Evolutionary conservation across 2,113 vertebrate genomes (phyloP), one percentile per base, ranked within the genome.

Genomic region (Thunnus thynnus): DNA sequence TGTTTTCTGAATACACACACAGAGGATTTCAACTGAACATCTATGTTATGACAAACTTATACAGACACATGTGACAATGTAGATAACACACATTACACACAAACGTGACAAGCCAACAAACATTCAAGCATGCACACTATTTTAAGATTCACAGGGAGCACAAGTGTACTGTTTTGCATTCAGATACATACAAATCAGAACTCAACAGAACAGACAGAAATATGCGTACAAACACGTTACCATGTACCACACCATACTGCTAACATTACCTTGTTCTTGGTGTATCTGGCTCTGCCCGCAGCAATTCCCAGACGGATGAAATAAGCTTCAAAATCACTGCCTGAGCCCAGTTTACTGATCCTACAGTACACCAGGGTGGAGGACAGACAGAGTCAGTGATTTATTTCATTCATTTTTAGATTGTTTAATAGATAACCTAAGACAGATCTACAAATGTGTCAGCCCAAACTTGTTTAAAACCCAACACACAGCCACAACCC

Each of bases 281-380:
- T 99, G 81, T 99, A 99, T 86, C 97, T 97, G 8, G 93, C 96
- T 94, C 98, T 95, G 27, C 95, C 97, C 12, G 98, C 95, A 41
- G 96, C 94, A 81, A 99, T 97, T 78, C 98, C 98, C 88, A 99
- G 93, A 56, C 98, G 93, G 90, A 99, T 97, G 72, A 99, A 99
- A 83, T 95, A 99, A 47, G 96, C 97, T 89, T 99, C 98, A 84
- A 99, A 99, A 92, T 99, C 98, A 87, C 98, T 99, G 84, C 98
- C 98, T 69, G 98, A 99, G 65, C 98, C 98, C 3, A 99, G 93
- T 80, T 99, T 99, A 91, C 94, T 99, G 94, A 99, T 98, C 93
- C 98, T 99, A 70, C 12, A 78, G 27, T 5, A 73, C 41, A 78
- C 2, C 20, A 63, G 4, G 56, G 14, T 6, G 12, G 2, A 63